Evolutionary conservation across 2,797 vertebrate species (phyloP), one percentile per base, ranked within the genome.

Genomic region (Malurus leucopterus): DNA sequence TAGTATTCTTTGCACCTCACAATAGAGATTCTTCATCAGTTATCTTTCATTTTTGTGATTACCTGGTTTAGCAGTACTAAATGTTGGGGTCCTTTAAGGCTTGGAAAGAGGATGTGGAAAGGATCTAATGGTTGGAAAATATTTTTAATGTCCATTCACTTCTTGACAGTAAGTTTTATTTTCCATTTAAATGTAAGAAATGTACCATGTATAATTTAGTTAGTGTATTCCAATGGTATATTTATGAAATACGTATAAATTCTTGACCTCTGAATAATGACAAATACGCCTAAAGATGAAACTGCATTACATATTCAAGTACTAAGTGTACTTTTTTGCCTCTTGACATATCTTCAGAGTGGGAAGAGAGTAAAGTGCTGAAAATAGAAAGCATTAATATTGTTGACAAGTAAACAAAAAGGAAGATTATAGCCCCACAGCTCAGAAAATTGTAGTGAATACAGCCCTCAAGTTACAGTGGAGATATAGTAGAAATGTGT

Each of bases 341-440:
- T 74, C 69, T 51, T 94, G 87, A 75, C 77, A 21, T 85, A 74
- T 90, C 90, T 91, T 90, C 78, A 93, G 79, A 58, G 43, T 20
- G 49, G 62, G 65, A 89, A 89, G 58, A 92, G 74, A 88, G 43
- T 72, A 30, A 91, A 79, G 79, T 68, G 68, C 59, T 93, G 84
- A 85, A 92, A 94, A 90, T 71, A 87, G 93, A 91, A 93, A 80
- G 69, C 70, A 93, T 90, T 94, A 90, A 80, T 91, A 85, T 83
- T 87, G 92, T 85, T 94, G 92, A 93, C 82, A 90, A 89, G 94
- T 90, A 94, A 95, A 93, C 91, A 93, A 89, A 93, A 93, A 89
- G 62, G 72, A 88, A 83, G 93, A 94, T 94, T 91, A 83, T 85
- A 82, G 50, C 65, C 69, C 58, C 72, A 44, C 8, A 85, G 89